Base-by-base conservation (phyloP, 2,113 vertebrate species). In the Columba janthina region DNA sequence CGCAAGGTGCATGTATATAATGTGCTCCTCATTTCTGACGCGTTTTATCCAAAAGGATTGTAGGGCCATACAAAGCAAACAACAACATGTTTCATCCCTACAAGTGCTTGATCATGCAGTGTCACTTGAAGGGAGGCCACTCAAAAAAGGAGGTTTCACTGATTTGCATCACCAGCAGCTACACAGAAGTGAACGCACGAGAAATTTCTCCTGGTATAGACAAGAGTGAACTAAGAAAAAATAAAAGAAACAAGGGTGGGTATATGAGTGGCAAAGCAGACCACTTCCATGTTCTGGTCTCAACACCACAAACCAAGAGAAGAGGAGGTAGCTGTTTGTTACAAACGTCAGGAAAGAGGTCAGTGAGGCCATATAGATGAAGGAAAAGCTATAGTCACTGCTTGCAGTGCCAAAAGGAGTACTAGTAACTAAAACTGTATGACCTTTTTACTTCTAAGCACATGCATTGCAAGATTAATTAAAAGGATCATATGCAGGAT, bases 1-100 rank as follows among this genome's bases (percentile, higher is more conserved):
- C 2, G 5, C 2, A 1, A 38, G 2, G 10, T 17, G 28, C 42
- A 65, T 0, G 0, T 18, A 4, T 14, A 6, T n/a, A 50, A 22
- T 0, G 0, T 9, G 19, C 26, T 62, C 26, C 25, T 85, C 36
- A 10, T 65, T 66, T 31, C 29, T 62, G 18, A 26, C 17, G 8
- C 3, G 17, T 70, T 75, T 94, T 19, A 34, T 21, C 36, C 58
- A 58, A 29, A 64, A 61, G 29, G 16, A 34, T 17, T 66, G 31
- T 34, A 84, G 65, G 34, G 36, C 42, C 51, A 14, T 15, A 29
- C 21, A 22, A 44, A 88, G 20, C 13, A 56, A 66, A 70, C 10
- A 24, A 25, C 16, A 50, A 34, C 10, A 14, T 4, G 2, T 32
- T 75, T 58, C 5, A 31, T 28, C 24, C 48, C 20, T 38, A 50